phyloP scores from a whole-genome alignment of 2,113 vertebrate genomes.

The Vombatus ursinus region DNA sequence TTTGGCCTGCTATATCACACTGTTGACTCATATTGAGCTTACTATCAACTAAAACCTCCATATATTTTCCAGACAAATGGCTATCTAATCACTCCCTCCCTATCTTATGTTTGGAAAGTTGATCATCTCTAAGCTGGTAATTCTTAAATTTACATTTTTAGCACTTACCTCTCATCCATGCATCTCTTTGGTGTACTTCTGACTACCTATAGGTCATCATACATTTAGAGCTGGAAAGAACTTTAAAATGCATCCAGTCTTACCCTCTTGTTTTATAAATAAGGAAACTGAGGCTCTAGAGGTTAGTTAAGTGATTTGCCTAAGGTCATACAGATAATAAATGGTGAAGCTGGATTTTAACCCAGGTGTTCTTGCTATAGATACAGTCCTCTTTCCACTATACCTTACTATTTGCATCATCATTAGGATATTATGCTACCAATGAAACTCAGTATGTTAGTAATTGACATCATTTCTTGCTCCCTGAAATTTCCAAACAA shows the following conservation, averaged over 20 bases:
- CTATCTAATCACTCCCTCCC: neutral
- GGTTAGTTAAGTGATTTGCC: neutral
- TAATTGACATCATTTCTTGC: neutral
- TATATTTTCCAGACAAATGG: neutral
- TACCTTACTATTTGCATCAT: neutral
- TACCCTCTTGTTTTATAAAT: neutral
- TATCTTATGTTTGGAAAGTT: neutral
- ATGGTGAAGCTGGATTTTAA: neutral
- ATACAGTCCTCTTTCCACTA: neutral
- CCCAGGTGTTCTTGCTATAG: neutral
- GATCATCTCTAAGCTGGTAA: neutral
- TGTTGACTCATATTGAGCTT: neutral
- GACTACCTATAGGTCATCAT: neutral
- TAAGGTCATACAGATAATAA: neutral
- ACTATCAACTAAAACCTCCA: neutral
- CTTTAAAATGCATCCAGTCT: neutral
- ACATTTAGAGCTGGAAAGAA: neutral
- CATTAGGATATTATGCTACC: neutral
- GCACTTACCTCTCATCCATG: neutral
- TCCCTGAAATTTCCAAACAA: neutral
- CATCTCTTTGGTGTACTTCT: neutral
- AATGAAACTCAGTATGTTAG: neutral
- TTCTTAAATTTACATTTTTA: neutral
- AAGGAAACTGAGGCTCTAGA: neutral
- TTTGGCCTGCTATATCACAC: neutral